These are phyloP conservation scores for Sceliomorpha sp. DNA, from an alignment of 2,888 invertebrate genomes.

Conservation along the genomic window DNA sequence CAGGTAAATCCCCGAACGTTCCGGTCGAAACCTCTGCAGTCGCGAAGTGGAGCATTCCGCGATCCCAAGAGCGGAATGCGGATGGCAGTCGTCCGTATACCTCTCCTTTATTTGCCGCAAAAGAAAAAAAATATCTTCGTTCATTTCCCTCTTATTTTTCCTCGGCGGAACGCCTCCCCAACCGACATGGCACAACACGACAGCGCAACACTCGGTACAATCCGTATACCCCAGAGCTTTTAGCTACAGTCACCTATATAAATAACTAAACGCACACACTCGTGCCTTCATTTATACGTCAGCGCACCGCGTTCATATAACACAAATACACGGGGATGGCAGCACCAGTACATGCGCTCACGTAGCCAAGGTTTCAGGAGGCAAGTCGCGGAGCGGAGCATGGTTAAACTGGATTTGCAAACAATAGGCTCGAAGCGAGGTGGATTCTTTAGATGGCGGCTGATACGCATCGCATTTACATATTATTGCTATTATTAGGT, in stretches of 20 bases:
- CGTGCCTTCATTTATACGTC: constrained; percentile 34
- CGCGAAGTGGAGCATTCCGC: no score
- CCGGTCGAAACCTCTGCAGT: no score
- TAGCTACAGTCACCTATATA: constrained; percentile 24
- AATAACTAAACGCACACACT: constrained; percentile 26
- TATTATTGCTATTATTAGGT: constrained; percentile 80
- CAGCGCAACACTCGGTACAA: constrained; percentile 23
- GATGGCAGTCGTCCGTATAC: constrained; percentile 6
- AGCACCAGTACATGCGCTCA: constrained; percentile 36
- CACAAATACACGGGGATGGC: constrained; percentile 10
- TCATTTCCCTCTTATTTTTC: constrained; percentile 5
- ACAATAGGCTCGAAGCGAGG: constrained; percentile 74
- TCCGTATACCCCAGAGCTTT: constrained; percentile 22
- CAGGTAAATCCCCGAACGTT: no score
- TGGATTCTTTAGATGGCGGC: constrained; percentile 77
- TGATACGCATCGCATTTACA: constrained; percentile 79
- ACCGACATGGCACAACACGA: constrained; percentile 20
- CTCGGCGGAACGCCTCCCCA: neutral
- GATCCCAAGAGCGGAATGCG: neutral
- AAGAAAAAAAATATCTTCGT: constrained; percentile 9
- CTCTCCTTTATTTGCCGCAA: constrained; percentile 15
- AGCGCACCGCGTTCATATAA: constrained; percentile 7
- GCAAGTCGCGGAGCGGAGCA: constrained; percentile 57
- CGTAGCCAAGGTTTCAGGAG: constrained; percentile 34
- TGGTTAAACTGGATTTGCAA: constrained; percentile 76